Base-by-base conservation (phyloP, 2,888 invertebrate species). In the Rhabditoides inermis region DNA sequence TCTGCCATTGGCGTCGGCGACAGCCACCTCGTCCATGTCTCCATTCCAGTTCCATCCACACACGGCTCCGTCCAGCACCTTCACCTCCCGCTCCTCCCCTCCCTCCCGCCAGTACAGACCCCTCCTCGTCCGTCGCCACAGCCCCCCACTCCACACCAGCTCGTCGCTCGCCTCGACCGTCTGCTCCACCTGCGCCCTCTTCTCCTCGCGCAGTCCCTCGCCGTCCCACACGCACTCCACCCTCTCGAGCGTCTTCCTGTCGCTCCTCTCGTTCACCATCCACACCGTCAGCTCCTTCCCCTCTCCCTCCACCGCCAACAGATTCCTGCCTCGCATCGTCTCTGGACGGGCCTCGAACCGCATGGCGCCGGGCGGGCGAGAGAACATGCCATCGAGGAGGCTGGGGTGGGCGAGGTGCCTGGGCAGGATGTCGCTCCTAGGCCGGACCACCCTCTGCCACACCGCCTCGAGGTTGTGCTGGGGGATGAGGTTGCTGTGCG, bases 381-480 rank as follows among this genome's bases (percentile, higher is more conserved):
- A 18, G 23, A 56, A 45, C 22, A 10, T 45, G 26, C 20, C 51
- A 47, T 20, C n/a, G n/a, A n/a, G 53, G 23, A 52, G 47, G 36
- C 5, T 22, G 1, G 25, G 12, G 15, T 22, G 15, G 7, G 7
- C 22, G 26, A 22, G 6, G 20, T 27, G n/a, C 7, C 12, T 15
- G 42, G 23, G 37, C 2, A 45, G 30, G 45, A 45, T 15, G 15
- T 10, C 41, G 2, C 27, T 10, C 30, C 55, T 55, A 10, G 55
- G 51, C 2, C 49, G 50, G 12, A 58, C 53, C 1, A 58, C 51
- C 18, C 36, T 50, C 51, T 51, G 56, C 61, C 58, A 60, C 23
- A 47, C 59, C 7, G 51, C 39, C n/a, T 54, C 45, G 4, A 65
- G 44, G 49, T 63, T 63, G 53, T 65, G 61, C 28, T 63, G 65